phyloP scores from a whole-genome alignment of 2,797 vertebrate genomes.

The Muraenolepis orangiensis region DNA sequence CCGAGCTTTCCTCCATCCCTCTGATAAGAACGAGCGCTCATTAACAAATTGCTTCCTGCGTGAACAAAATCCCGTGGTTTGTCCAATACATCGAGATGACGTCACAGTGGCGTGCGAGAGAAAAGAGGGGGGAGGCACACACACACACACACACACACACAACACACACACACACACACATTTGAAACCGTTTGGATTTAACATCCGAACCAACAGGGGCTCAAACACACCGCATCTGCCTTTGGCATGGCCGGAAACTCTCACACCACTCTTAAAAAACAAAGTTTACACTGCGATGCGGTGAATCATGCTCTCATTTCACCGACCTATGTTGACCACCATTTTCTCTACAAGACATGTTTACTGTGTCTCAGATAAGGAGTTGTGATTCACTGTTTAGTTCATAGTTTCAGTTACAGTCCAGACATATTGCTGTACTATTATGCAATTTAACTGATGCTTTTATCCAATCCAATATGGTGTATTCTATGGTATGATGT shows the following conservation, averaged over 20 bases:
- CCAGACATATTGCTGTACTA: background rate
- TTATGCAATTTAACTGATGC: background rate
- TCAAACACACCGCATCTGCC: background rate
- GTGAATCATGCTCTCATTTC: background rate
- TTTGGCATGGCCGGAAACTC: background rate
- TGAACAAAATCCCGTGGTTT: conserved; percentile 17
- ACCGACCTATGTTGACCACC: background rate
- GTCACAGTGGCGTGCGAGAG: conserved; percentile 1
- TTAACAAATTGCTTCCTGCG: conserved; percentile 25
- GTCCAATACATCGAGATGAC: conserved; percentile 4
- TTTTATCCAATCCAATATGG: background rate
- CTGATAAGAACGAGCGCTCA: conserved; percentile 40
- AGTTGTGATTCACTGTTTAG: background rate
- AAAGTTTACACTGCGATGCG: background rate
- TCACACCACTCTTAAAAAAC: background rate
- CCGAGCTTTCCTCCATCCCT: conserved; percentile 38
- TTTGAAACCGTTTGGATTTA: conserved; percentile 1
- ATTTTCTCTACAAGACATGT: background rate
- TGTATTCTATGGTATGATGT: background rate
- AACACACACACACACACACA: background rate
- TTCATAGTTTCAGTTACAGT: background rate
- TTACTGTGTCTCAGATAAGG: background rate
- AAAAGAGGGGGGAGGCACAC: background rate
- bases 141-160: background rate
- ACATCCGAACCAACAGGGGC: conserved; percentile 20